Percentiles rank a stretch among this genome's conserved stretches.
phyloP scores from a whole-genome alignment of 2,888 invertebrate species.

The Oeneis ivallda region DNA sequence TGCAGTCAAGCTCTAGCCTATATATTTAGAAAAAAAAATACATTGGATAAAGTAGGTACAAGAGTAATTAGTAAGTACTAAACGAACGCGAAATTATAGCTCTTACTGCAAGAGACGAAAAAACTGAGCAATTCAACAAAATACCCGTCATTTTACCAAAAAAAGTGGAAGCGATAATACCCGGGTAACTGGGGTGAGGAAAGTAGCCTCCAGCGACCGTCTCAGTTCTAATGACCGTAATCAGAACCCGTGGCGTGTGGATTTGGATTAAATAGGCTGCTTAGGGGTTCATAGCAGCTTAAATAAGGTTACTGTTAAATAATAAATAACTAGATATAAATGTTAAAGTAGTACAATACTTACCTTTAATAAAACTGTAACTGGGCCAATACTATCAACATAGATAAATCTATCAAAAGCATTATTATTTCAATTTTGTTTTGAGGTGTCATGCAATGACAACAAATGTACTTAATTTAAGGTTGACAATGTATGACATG shows the following conservation, averaged over 20 bases:
- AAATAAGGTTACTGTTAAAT: no score
- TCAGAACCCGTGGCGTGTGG: constrained; percentile 11
- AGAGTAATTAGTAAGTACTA: background rate
- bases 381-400: no score
- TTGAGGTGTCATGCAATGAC: no score
- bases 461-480: no score
- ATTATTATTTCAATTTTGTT: no score
- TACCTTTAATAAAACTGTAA: no score
- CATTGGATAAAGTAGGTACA: background rate
- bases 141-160: constrained; percentile 13
- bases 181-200: constrained; percentile 21
- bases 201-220: constrained; percentile 23
- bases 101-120: background rate
- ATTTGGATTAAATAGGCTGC: background rate
- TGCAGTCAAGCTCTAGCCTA: no score
- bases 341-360: no score
- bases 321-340: no score
- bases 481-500: no score
- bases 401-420: no score
- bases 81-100: constrained; percentile 6
- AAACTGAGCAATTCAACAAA: constrained; percentile 18
- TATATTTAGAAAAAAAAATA: no score
- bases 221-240: constrained; percentile 25
- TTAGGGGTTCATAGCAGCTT: background rate
- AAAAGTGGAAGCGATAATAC: constrained; percentile 27